Conservation (phyloP, 2,797 vertebrate genomes). For the Premnoplex brunnescens region DNA sequence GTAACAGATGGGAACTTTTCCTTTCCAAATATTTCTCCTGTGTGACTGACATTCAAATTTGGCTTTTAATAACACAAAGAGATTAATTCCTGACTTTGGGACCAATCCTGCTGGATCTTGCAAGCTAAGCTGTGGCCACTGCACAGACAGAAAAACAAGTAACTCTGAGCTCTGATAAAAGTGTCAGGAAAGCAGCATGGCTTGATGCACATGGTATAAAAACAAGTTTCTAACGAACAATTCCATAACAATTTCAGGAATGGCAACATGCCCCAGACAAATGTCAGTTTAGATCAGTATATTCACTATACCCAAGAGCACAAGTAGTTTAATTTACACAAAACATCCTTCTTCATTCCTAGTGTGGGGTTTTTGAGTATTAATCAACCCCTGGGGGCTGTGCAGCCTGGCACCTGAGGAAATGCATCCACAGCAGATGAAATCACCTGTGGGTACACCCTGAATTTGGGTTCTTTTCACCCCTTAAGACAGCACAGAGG, state of each 20-base stretch:
- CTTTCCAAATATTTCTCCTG: slow-evolving; percentile 39
- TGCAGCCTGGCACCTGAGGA: background rate
- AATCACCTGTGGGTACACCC: background rate
- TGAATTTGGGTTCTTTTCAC: background rate
- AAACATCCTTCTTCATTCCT: background rate
- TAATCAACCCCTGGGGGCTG: background rate
- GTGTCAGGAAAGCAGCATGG: background rate
- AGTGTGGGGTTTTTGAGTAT: background rate
- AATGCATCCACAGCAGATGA: background rate
- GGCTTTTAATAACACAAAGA: background rate
- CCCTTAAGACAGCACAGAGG: background rate
- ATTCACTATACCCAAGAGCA: background rate
- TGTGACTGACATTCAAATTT: background rate
- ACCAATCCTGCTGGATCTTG: background rate
- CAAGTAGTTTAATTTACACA: background rate
- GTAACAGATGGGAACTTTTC: slow-evolving; percentile 21
- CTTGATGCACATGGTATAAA: background rate
- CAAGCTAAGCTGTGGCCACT: background rate
- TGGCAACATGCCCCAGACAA: background rate
- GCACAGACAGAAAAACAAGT: background rate
- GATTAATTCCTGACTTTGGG: background rate
- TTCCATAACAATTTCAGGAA: background rate
- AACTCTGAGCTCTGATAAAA: background rate
- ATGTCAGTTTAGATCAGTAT: background rate
- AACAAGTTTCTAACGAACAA: background rate